phyloP scores from a whole-genome alignment of 2,113 vertebrate species.

The Manacus vitellinus region DNA sequence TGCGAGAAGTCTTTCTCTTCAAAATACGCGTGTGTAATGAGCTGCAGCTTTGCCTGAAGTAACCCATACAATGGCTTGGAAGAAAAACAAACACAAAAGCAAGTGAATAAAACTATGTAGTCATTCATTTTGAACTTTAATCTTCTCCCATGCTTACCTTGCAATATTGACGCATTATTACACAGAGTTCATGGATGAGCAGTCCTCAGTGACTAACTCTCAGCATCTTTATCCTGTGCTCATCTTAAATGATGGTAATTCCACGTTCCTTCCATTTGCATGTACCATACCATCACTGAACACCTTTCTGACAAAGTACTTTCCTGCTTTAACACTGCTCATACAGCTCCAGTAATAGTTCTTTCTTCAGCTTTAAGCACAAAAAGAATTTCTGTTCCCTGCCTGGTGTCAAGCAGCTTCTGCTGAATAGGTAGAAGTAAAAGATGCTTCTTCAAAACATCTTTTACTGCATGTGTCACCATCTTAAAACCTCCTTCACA shows the following conservation, averaged over 20 bases:
- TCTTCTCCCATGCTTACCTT: neutral
- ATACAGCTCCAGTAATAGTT: neutral
- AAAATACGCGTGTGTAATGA: conserved; percentile 98
- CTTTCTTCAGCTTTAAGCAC: neutral
- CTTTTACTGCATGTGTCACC: neutral
- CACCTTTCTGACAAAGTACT: neutral
- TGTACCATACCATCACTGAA: neutral
- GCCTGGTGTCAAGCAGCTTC: neutral
- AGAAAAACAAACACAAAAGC: conserved; percentile 33
- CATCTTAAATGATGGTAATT: neutral
- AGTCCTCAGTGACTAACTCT: neutral
- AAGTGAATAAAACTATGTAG: neutral
- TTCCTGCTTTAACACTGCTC: neutral
- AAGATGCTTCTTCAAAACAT: neutral
- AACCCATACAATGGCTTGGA: conserved; percentile 92
- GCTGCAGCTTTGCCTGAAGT: conserved; percentile 94
- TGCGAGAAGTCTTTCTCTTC: conserved; percentile 99
- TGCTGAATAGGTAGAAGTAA: neutral
- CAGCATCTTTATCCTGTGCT: neutral
- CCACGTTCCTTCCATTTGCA: neutral
- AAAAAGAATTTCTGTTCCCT: neutral
- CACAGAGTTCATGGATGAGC: neutral
- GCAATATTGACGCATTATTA: neutral
- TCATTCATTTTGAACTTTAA: neutral
- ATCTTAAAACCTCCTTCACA: neutral